Base-by-base conservation (phyloP, 2,888 invertebrate species). In the Andricus quercusramuli region DNA sequence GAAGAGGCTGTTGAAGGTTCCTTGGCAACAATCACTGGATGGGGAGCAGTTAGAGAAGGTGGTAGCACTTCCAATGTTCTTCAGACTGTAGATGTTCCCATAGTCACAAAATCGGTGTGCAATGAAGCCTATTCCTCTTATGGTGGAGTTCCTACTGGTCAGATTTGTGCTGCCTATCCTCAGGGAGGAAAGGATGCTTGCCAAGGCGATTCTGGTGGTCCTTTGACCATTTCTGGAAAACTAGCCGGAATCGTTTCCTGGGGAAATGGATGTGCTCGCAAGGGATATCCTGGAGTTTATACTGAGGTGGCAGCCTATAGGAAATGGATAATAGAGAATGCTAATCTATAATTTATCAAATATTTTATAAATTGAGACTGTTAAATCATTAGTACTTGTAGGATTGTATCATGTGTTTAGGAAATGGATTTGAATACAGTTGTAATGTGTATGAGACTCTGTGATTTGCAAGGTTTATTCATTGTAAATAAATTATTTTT, bases 131-230 rank as follows among this genome's bases (percentile, higher is more conserved):
- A 95, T 22, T 1, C 5, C 3, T 56, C 51, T 17, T 62, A 59
- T 17, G 56, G 51, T 0, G 85, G 20, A 9, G 5, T 83, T 25
- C 88, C 89, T 4, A 89, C 91, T 2, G 93, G 93, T 0, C 93
- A 92, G 4, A 94, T 95, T 9, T 95, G 95, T 86, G 95, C 95
- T 15, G 95, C 95, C 0, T 90, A 90, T 1, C 91, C 93, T 6
- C 93, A 83, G 95, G 95, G 95, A 15, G 95, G 95, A 22, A 94
- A 81, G 44, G 88, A 89, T 80, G 79, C 86, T 37, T 89, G 87
- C 67, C 86, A 94, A 93, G 94, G 94, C 81, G 94, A 94, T 84
- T 94, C 94, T 51, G 94, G 94, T 3, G 94, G 94, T 37, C 94
- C 94, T 0, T 81, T 94, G 0, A 91, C 93, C 0, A 85, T 93